A percentile compares a stretch with the other conserved stretches of the same genome.
These are phyloP conservation scores for Lepus townsendii DNA, from an alignment of 2,797 vertebrate genomes.

Conservation along the genomic window DNA sequence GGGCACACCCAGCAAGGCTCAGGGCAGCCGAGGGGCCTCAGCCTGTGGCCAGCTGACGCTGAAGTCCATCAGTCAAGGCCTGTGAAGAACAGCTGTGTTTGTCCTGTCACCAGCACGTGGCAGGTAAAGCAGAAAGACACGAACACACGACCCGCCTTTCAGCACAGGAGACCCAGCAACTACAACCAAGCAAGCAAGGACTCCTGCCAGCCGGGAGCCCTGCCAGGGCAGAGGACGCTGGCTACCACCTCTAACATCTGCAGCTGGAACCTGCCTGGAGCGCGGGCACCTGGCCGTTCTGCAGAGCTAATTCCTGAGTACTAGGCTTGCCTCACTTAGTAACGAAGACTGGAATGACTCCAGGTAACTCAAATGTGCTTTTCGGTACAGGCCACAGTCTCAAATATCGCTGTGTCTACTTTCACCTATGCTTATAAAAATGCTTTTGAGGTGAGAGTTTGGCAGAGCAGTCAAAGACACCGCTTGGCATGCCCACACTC, in stretches of 20 bases:
- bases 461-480: too few species aligned
- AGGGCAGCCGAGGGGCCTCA: accelerated
- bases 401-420: slow-evolving; percentile 18
- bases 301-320: not conserved
- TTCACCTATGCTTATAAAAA: not conserved
- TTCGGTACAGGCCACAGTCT: not conserved
- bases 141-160: not conserved
- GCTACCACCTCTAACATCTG: not conserved
- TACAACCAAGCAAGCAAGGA: not conserved
- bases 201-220: not conserved
- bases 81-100: not conserved
- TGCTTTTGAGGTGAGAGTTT: too few species aligned
- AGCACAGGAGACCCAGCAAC: not conserved
- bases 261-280: not conserved
- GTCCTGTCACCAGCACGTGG: not conserved
- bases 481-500: too few species aligned
- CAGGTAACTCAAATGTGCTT: not conserved
- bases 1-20: not conserved
- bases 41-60: too few species aligned
- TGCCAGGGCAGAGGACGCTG: not conserved
- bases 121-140: not conserved
- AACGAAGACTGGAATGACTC: not conserved
- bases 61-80: not conserved
- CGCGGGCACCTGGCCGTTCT: not conserved
- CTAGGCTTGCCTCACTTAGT: not conserved